Percentiles rank a stretch among this genome's conserved stretches.
Evolutionary conservation across 2,797 vertebrate species (phyloP).

Genomic region (Chaunax sp.): DNA sequence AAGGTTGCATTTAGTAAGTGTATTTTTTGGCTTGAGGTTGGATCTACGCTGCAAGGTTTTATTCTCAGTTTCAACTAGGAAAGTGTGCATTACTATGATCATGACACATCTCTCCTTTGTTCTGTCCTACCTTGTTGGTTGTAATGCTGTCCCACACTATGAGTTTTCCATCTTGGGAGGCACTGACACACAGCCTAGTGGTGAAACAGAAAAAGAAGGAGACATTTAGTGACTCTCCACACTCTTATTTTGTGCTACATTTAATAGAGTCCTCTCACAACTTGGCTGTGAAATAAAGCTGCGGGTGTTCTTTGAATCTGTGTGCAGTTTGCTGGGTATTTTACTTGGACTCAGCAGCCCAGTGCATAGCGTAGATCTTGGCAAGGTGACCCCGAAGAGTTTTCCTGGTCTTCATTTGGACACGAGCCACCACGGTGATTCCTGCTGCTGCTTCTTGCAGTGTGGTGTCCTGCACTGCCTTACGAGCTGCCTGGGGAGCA

Average conservation of each 20-base stretch:
- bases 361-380: constrained; percentile 99
- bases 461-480: constrained; percentile 90
- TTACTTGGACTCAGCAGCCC: constrained; percentile 94
- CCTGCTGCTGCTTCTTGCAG: constrained; percentile 87
- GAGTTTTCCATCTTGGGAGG: constrained; percentile 97
- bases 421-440: constrained; percentile 85
- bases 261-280: not conserved
- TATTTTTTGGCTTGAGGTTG: not conserved
- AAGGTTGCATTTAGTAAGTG: not conserved
- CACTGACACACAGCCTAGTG: constrained; percentile 93
- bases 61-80: not conserved
- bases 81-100: not conserved
- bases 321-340: constrained; percentile 10
- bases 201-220: not conserved
- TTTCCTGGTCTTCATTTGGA: constrained; percentile 94
- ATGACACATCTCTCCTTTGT: not conserved
- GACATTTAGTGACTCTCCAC: not conserved
- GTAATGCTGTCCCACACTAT: constrained; percentile 97
- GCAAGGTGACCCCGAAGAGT: constrained; percentile 95
- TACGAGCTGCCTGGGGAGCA: constrained; percentile 89
- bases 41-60: not conserved
- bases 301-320: constrained; percentile 11
- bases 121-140: constrained; percentile 92
- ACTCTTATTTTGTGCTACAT: not conserved
- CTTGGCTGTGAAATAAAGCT: constrained; percentile 2